Evolutionary conservation across 2,113 vertebrate genomes (phyloP).

Genomic region (Guaruba guarouba): DNA sequence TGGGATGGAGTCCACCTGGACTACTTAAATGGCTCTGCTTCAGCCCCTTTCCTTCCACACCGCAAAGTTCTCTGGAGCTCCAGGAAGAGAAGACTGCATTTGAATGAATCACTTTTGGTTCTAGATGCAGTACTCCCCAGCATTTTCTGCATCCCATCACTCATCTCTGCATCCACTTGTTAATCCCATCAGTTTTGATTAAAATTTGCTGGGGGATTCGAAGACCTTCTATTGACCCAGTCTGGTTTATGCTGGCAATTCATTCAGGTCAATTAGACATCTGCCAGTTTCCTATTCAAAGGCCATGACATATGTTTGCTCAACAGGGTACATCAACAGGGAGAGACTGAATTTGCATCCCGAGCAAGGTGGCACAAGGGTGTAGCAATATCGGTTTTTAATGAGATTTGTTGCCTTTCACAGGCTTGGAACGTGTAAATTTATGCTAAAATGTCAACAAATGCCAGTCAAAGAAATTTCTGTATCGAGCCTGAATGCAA

Average conservation of each 20-base stretch:
- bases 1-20: background rate
- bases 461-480: slow-evolving; percentile 51
- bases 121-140: background rate
- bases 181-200: background rate
- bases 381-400: slow-evolving; percentile 53
- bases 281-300: slow-evolving; percentile 11
- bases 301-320: slow-evolving; percentile 49
- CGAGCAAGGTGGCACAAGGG: slow-evolving; percentile 16
- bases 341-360: slow-evolving; percentile 13
- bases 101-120: background rate
- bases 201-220: background rate
- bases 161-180: background rate
- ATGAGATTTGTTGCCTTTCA: slow-evolving; percentile 41
- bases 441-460: slow-evolving; percentile 52
- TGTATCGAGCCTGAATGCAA: slow-evolving; percentile 27
- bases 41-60: background rate
- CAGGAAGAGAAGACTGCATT: background rate
- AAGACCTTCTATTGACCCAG: slow-evolving; percentile 33
- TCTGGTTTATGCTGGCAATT: background rate
- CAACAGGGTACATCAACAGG: background rate
- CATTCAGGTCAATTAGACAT: slow-evolving; percentile 36
- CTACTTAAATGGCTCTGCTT: background rate
- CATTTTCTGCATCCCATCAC: background rate
- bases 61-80: background rate
- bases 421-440: slow-evolving; percentile 53